A percentile compares a stretch with the other conserved stretches of the same genome.
Evolutionary conservation across 2,888 invertebrate genomes (phyloP).

Genomic region (Sarcophaga variegata): DNA sequence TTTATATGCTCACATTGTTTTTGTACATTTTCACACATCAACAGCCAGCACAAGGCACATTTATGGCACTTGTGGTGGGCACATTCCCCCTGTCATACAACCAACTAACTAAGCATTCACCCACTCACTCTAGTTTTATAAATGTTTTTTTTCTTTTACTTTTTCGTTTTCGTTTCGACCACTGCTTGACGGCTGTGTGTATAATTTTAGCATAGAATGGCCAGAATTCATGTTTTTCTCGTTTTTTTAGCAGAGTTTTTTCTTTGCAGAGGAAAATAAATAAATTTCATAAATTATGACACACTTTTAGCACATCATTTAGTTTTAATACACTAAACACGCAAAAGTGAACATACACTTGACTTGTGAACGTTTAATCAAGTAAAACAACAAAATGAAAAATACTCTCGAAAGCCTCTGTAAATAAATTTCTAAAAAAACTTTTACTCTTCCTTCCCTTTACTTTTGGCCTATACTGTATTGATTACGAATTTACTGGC

Average conservation of each 20-base stretch:
- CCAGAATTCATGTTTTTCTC: neutral
- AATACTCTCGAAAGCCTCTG: too few relatives aligned
- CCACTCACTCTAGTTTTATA: constrained; percentile 8
- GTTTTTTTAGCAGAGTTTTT: neutral
- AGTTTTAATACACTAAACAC: neutral
- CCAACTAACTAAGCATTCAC: neutral
- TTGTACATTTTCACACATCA: constrained; percentile 45
- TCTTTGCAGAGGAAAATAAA: neutral
- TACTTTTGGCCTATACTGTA: neutral
- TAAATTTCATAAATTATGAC: constrained; percentile 59
- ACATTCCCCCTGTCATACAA: neutral
- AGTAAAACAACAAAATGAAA: too few relatives aligned
- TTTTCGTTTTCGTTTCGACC: neutral
- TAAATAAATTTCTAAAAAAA: neutral
- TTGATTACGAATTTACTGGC: neutral
- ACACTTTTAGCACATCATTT: constrained; percentile 66
- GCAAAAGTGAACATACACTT: too few relatives aligned
- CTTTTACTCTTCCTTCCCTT: too few relatives aligned
- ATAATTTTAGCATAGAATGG: neutral
- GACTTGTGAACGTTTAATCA: too few relatives aligned
- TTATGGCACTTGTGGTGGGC: neutral
- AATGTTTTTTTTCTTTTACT: too few relatives aligned
- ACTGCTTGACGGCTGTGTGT: neutral
- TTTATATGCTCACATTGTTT: constrained; percentile 39
- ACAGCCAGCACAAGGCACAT: neutral